Base-by-base conservation (phyloP, 2,888 invertebrate genomes). In the Polylopha cassiicola region DNA sequence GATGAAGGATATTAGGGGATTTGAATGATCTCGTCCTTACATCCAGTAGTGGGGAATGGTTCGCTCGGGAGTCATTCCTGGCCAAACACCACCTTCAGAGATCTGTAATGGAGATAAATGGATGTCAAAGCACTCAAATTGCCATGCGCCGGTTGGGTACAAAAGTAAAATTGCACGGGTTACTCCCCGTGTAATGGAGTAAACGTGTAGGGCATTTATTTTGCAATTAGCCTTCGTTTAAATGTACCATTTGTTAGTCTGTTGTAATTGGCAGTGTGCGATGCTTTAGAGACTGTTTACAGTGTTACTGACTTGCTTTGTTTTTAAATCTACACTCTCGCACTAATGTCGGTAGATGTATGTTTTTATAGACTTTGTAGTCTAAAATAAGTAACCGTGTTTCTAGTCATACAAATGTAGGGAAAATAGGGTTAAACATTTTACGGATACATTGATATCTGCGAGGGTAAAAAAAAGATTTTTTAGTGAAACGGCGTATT, bases 61-160 rank as follows among this genome's bases (percentile, higher is more conserved):
- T 51, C 75, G 60, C 73, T 17, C 42, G 75, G 73, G 76, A 72
- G 61, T 54, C 66, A 57, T 72, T 63, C 51, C 56, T 52, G 48
- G 51, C 44, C 46, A 43, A 42, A 15, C 43, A 51, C 37, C 55
- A 61, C 66, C 60, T 61, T 56, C 49, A 48, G 65, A 73, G 72
- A 75, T 76, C 72, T 72, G 56, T 75, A 81, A 85, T 81, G 70
- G 76, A 81, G 81, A 84, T 79, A 80, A 81, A 85, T 82, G 75
- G 73, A 75, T 75, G 81, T 76, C 81, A 80, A 78, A 79, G 73
- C 65, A 70, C 71, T 75, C 68, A 73, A 76, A 78, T 70, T 67
- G 69, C 67, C 55, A 53, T 55, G 56, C 53, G 50, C 48, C 47
- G 46, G 20, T 48, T 52, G 58, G 57, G 53, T 53, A 62, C 61